Evolutionary conservation across 2,888 invertebrate genomes (phyloP).

Genomic region (Heterodera filipjevi): DNA sequence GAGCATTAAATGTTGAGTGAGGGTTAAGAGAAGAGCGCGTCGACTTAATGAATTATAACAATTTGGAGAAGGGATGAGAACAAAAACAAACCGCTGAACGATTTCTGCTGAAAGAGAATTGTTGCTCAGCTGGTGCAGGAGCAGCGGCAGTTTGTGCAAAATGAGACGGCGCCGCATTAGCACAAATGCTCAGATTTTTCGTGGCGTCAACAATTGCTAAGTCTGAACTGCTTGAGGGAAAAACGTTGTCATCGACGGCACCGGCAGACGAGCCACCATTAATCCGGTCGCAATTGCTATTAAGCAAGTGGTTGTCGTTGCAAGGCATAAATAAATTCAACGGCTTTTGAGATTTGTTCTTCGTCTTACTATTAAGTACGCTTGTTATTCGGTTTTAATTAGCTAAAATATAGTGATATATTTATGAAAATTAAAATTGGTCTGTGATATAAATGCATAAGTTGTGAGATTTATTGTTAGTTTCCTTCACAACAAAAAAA

Average conservation of each 20-base stretch:
- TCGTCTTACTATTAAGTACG: background rate
- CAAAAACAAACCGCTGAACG: background rate
- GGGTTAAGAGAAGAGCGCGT: slow-evolving; percentile 28
- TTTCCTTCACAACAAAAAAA: background rate
- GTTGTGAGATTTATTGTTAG: background rate
- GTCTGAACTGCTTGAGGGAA: slow-evolving; percentile 12
- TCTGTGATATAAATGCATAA: no score
- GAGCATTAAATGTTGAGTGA: slow-evolving; percentile 27
- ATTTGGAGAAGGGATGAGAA: background rate
- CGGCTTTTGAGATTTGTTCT: background rate
- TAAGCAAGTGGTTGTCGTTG: slow-evolving; percentile 7
- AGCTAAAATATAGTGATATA: background rate
- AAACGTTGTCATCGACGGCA: background rate
- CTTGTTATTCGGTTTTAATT: background rate
- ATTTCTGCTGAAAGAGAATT: background rate
- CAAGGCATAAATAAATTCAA: background rate
- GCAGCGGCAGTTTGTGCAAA: background rate
- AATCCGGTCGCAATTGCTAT: slow-evolving; percentile 2
- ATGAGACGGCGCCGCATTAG: background rate
- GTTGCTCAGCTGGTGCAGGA: background rate
- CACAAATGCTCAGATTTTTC: background rate
- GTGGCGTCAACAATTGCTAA: background rate
- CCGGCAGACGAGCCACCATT: background rate
- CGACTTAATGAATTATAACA: slow-evolving; percentile 11
- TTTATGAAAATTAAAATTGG: no score